phyloP scores from a whole-genome alignment of 2,888 invertebrate genomes.

The Apodemia zela region DNA sequence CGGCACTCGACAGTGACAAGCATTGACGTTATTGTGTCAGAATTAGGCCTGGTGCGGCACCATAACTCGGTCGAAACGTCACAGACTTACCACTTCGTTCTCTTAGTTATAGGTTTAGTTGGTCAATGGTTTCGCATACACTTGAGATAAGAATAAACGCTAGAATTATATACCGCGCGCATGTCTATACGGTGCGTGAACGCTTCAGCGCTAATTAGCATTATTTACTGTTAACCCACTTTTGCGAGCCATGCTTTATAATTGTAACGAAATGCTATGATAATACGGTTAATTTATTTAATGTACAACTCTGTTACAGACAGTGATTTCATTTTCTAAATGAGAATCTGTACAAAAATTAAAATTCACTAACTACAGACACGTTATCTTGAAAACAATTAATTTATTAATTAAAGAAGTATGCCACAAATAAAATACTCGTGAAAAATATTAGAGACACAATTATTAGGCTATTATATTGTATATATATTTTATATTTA shows the following conservation, averaged over 20 bases:
- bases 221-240: conserved; percentile 44
- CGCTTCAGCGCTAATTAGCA: conserved; percentile 16
- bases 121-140: background rate
- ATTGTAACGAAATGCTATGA: conserved; percentile 24
- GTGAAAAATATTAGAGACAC: too few species aligned
- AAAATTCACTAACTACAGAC: background rate
- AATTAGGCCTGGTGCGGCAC: too few species aligned
- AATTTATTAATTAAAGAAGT: too few species aligned
- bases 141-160: background rate
- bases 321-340: conserved; percentile 4
- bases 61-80: too few species aligned
- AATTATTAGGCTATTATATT: too few species aligned
- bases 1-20: too few species aligned
- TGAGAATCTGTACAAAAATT: conserved; percentile 3
- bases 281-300: conserved; percentile 16
- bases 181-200: conserved; percentile 18
- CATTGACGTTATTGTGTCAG: too few species aligned
- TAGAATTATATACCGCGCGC: conserved; percentile 9
- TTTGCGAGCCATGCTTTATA: conserved; percentile 33
- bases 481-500: too few species aligned
- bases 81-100: too few species aligned
- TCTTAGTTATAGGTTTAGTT: background rate
- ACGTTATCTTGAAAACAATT: too few species aligned
- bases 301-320: conserved; percentile 1
- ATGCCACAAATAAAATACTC: too few species aligned